Evolutionary conservation across 2,888 invertebrate species (phyloP).

Genomic region (Aporophyla nigra): DNA sequence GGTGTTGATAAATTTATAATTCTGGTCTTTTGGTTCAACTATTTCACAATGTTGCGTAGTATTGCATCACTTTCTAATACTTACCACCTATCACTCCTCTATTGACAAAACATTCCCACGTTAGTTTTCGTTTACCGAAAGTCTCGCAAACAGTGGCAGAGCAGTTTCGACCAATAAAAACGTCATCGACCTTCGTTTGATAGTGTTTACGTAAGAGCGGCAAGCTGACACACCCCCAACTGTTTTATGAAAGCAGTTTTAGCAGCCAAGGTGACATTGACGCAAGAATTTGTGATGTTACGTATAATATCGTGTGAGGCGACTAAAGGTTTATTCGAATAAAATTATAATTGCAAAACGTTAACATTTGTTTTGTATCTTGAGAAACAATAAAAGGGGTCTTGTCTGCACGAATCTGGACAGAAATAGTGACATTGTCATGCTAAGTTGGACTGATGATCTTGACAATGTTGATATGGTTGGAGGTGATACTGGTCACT

Average conservation of each 20-base stretch:
- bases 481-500: slow-evolving; percentile 43
- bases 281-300: slow-evolving; percentile 34
- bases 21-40: slow-evolving; percentile 3
- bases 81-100: not conserved
- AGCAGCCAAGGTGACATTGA: slow-evolving; percentile 59
- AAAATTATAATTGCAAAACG: slow-evolving; percentile 4
- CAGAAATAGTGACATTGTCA: not conserved
- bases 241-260: slow-evolving; percentile 53
- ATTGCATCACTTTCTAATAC: not conserved
- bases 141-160: slow-evolving; percentile 37
- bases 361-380: slow-evolving; percentile 12
- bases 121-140: slow-evolving; percentile 32
- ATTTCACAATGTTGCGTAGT: slow-evolving; percentile 5
- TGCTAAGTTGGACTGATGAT: not conserved
- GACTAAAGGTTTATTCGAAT: slow-evolving; percentile 7
- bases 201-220: slow-evolving; percentile 45
- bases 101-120: slow-evolving; percentile 10
- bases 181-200: slow-evolving; percentile 52
- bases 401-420: slow-evolving; percentile 2
- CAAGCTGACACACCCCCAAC: slow-evolving; percentile 56
- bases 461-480: slow-evolving; percentile 1
- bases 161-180: slow-evolving; percentile 36
- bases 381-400: slow-evolving; percentile 4
- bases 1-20: not conserved
- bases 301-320: slow-evolving; percentile 19